phyloP scores from a whole-genome alignment of 2,888 invertebrate genomes.

The Caradrina kadenii region DNA sequence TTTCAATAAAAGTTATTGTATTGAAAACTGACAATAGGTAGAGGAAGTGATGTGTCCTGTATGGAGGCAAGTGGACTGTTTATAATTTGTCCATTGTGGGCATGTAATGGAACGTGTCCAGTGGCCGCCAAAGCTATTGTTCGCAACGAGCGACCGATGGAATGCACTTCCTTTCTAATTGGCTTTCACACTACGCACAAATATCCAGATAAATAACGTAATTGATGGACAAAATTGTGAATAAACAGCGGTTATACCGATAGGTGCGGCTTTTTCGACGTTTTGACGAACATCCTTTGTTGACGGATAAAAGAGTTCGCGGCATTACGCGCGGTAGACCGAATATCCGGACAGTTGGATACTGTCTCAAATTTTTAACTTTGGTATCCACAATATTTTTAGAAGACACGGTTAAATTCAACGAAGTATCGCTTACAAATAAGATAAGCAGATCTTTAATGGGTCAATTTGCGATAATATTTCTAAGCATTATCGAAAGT shows the following conservation, averaged over 20 bases:
- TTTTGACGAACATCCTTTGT: slow-evolving; percentile 40
- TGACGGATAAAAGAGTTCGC: slow-evolving; percentile 55
- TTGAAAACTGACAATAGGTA: slow-evolving; percentile 87
- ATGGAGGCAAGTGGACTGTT: slow-evolving; percentile 89
- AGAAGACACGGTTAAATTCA: slow-evolving; percentile 21
- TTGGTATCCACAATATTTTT: slow-evolving; percentile 3
- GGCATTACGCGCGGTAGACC: slow-evolving; percentile 45
- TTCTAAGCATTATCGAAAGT: background rate
- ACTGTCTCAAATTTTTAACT: slow-evolving; percentile 20
- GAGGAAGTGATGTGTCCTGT: slow-evolving; percentile 89
- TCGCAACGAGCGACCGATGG: slow-evolving; percentile 75
- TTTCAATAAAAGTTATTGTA: slow-evolving; percentile 90
- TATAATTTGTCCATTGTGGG: slow-evolving; percentile 89
- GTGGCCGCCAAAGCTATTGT: slow-evolving; percentile 77
- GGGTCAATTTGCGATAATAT: slow-evolving; percentile 10
- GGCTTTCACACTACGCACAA: slow-evolving; percentile 80
- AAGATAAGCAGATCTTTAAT: slow-evolving; percentile 14
- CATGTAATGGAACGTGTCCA: slow-evolving; percentile 84
- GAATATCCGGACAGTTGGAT: slow-evolving; percentile 53
- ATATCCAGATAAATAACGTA: slow-evolving; percentile 65
- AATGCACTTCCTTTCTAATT: slow-evolving; percentile 83
- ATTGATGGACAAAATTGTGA: slow-evolving; percentile 58
- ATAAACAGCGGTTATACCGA: slow-evolving; percentile 54
- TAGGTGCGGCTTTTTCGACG: slow-evolving; percentile 37
- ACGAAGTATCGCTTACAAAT: slow-evolving; percentile 9